phyloP scores from a whole-genome alignment of 2,888 invertebrate genomes.

The Cryptus armator region DNA sequence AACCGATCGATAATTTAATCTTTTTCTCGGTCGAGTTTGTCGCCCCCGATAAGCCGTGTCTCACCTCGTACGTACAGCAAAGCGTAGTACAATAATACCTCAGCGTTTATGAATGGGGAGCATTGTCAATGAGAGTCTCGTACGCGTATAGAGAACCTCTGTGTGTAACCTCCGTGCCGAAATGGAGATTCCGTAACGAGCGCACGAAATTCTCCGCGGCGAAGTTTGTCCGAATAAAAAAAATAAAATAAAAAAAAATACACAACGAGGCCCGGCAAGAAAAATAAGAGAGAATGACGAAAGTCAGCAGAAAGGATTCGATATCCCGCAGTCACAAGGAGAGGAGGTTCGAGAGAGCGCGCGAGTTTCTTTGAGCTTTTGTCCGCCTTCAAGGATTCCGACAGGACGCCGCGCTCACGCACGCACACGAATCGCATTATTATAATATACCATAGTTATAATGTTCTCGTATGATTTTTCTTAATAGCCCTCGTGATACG shows the following conservation, averaged over 20 bases:
- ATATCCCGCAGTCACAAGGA: slow-evolving; percentile 60
- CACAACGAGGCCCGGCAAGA: neutral
- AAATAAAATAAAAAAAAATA: slow-evolving; percentile 17
- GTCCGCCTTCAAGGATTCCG: slow-evolving; percentile 63
- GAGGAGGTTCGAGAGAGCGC: neutral
- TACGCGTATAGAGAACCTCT: slow-evolving; percentile 51
- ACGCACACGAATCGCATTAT: slow-evolving; percentile 51
- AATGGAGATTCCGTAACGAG: slow-evolving; percentile 51
- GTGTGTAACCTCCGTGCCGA: slow-evolving; percentile 12
- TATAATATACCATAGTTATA: slow-evolving; percentile 53
- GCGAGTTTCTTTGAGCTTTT: slow-evolving; percentile 53
- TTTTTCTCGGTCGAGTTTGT: slow-evolving; percentile 52
- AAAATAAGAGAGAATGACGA: slow-evolving; percentile 28
- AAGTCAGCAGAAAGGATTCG: slow-evolving; percentile 53
- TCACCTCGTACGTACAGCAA: slow-evolving; percentile 37
- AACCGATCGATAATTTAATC: slow-evolving; percentile 66
- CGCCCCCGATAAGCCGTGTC: slow-evolving; percentile 50
- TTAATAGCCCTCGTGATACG: slow-evolving; percentile 58
- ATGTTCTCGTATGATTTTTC: slow-evolving; percentile 37
- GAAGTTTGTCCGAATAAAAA: slow-evolving; percentile 34
- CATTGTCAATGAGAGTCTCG: slow-evolving; percentile 60
- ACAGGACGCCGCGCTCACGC: slow-evolving; percentile 35
- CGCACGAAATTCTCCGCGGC: slow-evolving; percentile 20
- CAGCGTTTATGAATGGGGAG: slow-evolving; percentile 59
- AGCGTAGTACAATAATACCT: slow-evolving; percentile 36